These are phyloP conservation scores for Hiodon alosoides DNA, from an alignment of 2,113 vertebrate species.

Conservation along the genomic window DNA sequence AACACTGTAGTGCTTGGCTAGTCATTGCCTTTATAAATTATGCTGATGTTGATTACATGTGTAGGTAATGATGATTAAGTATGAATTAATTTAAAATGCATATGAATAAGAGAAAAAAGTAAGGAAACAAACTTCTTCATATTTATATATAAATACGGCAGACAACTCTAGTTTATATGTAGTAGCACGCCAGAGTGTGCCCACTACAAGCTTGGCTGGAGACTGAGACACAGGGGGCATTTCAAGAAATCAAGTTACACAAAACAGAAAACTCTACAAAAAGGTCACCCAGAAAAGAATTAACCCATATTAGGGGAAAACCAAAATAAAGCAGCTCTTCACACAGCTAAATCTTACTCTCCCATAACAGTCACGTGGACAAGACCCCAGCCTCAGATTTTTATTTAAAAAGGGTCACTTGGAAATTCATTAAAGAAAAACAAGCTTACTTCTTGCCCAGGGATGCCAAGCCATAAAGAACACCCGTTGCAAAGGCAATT, in stretches of 20 bases:
- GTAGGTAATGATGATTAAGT: background rate
- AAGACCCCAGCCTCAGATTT: background rate
- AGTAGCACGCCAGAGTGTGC: background rate
- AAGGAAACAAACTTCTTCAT: background rate
- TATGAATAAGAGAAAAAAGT: background rate
- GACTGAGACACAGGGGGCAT: background rate
- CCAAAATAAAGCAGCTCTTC: too few relatives aligned
- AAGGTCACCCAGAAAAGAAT: background rate
- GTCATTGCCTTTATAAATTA: background rate
- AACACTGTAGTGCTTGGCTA: background rate
- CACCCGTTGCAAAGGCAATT: slow-evolving; percentile 85
- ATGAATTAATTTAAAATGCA: background rate
- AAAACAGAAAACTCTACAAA: background rate
- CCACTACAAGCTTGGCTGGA: too few relatives aligned
- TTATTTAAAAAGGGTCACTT: background rate
- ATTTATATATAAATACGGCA: background rate
- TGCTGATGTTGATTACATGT: background rate
- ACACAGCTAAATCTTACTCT: background rate
- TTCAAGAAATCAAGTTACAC: background rate
- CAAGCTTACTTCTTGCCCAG: slow-evolving; percentile 85
- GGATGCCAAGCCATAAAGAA: slow-evolving; percentile 85
- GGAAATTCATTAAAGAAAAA: background rate
- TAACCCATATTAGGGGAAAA: too few relatives aligned
- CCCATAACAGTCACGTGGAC: background rate
- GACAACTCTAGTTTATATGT: background rate